These are phyloP conservation scores for Leucozona laternaria DNA, from an alignment of 2,888 invertebrate species.

Conservation along the genomic window DNA sequence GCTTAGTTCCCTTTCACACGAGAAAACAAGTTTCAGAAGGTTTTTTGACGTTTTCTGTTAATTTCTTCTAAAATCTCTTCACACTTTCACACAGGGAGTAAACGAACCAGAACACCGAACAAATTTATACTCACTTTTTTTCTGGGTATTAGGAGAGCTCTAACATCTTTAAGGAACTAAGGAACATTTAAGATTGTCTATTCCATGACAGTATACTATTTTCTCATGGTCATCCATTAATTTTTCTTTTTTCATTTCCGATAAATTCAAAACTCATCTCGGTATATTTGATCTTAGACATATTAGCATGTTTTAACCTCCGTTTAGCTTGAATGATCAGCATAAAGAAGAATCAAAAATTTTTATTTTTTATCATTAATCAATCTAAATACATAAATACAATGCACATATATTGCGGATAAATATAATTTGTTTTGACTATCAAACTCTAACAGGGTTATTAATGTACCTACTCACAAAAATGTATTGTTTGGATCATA, in stretches of 20 bases:
- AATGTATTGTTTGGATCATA: slow-evolving; percentile 21
- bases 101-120: too few species aligned
- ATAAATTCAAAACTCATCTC: not conserved
- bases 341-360: slow-evolving; percentile 33
- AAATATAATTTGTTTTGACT: slow-evolving; percentile 19
- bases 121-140: too few species aligned
- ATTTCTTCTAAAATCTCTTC: too few species aligned
- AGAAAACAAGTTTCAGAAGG: too few species aligned
- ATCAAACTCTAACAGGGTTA: slow-evolving; percentile 35
- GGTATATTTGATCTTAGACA: not conserved
- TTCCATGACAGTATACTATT: too few species aligned
- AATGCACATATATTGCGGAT: slow-evolving; percentile 14
- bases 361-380: slow-evolving; percentile 18
- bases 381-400: too few species aligned
- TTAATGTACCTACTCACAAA: not conserved
- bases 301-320: slow-evolving; percentile 16
- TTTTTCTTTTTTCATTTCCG: not conserved
- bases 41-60: too few species aligned
- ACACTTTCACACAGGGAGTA: too few species aligned
- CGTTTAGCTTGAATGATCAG: slow-evolving; percentile 28
- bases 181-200: too few species aligned
- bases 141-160: too few species aligned
- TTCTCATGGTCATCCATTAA: not conserved
- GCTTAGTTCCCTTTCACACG: too few species aligned
- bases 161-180: too few species aligned